Evolutionary conservation across 2,888 invertebrate genomes (phyloP), one percentile per base, ranked within the genome.

Genomic region (Drosophila multiciliata): DNA sequence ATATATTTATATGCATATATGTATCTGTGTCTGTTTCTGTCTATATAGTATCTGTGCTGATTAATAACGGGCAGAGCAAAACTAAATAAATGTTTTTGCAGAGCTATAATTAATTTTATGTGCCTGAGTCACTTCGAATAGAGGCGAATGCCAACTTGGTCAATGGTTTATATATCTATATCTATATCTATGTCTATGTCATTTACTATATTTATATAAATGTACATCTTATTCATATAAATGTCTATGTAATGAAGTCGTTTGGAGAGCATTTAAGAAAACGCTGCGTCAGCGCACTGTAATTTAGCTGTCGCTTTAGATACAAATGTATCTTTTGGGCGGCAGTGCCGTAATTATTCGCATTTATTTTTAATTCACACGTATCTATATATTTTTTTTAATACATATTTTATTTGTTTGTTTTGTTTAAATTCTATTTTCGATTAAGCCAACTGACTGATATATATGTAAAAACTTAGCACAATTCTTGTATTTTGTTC

Each of bases 71-170:
- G 66, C 83, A 49, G 81, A 73, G 78, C 68, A 75, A 75, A 89
- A 85, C 89, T 85, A 85, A 80, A 85, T 85, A 87, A 89, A 87
- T 80, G 55, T 89, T 72, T 76, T 75, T 82, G 75, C 70, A 73
- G 87, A 73, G 87, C 90, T 86, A 86, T 89, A 89, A 86, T 89
- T 89, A 84, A 89, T 87, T 83, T 89, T 73, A 86, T 80, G 76
- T 72, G 87, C 57, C 89, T 89, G 84, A 84, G 70, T 84, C 84
- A 84, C 65, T 69, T 80, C 57, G 52, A 55, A 66, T 68, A 59
- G 67, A 69, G 35, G 65, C 67, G 69, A 82, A 81, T 73, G 83
- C 78, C 81, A 86, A 87, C 45, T 87, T 87, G 83, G 85, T 83
- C 83, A 85, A 85, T 85, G 73, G 79, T 77, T 69, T 80, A 61